Conservation (phyloP, 2,113 vertebrate species). For the Rhabdomys dilectus region DNA sequence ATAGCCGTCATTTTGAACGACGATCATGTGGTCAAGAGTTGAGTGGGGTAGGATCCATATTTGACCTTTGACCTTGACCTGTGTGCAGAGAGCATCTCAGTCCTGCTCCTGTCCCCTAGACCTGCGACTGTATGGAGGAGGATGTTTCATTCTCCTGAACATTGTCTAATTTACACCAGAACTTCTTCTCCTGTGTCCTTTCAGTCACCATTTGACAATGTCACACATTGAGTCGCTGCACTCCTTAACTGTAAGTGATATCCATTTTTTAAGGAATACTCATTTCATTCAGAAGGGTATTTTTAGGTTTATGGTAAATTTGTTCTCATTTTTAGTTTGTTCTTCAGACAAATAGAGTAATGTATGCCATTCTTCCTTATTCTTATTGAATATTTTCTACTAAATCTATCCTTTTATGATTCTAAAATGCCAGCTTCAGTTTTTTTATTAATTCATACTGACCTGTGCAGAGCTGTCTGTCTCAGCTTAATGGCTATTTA, state of each 20-base stretch:
- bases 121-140: background rate
- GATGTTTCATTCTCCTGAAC: slow-evolving; percentile 68
- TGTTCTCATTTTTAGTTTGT: slow-evolving; percentile 82
- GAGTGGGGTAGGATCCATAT: background rate
- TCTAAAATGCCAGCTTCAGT: slow-evolving; percentile 80
- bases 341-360: slow-evolving; percentile 78
- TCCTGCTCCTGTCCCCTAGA: background rate
- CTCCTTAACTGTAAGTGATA: slow-evolving; percentile 78
- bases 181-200: slow-evolving; percentile 77
- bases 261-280: slow-evolving; percentile 78
- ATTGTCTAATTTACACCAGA: slow-evolving; percentile 80
- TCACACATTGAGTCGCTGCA: slow-evolving; percentile 51
- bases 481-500: slow-evolving; percentile 85
- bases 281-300: slow-evolving; percentile 80
- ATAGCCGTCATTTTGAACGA: background rate
- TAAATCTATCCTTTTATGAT: slow-evolving; percentile 82
- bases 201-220: slow-evolving; percentile 74
- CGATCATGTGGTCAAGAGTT: background rate
- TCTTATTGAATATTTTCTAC: slow-evolving; percentile 76
- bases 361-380: slow-evolving; percentile 69
- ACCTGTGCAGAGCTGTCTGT: slow-evolving; percentile 85
- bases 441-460: slow-evolving; percentile 86
- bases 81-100: background rate
- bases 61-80: slow-evolving; percentile 22
- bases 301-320: slow-evolving; percentile 81